phyloP scores from a whole-genome alignment of 2,797 vertebrate genomes.

The Micrastur ruficollis region DNA sequence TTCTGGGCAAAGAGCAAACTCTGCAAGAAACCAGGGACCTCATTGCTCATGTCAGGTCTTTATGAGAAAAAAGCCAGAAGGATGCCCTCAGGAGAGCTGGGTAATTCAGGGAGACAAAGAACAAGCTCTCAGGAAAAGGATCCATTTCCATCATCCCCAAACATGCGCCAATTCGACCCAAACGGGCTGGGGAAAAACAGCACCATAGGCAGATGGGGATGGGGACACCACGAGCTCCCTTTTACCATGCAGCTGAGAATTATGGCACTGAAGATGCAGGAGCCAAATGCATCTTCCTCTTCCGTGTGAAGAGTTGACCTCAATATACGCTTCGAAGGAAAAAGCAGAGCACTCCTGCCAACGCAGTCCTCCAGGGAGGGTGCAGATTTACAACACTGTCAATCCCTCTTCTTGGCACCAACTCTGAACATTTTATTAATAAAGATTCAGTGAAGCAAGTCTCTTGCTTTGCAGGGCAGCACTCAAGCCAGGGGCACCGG shows the following conservation, averaged over 20 bases:
- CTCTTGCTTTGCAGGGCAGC: neutral
- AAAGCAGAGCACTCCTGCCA: neutral
- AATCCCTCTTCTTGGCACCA: neutral
- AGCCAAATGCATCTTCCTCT: neutral
- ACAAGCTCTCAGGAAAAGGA: neutral
- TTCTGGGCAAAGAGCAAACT: neutral
- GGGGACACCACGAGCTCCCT: neutral
- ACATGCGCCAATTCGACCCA: neutral
- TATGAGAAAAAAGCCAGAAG: neutral
- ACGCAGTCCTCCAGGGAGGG: neutral
- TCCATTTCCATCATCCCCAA: neutral
- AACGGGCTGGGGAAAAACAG: too few species aligned
- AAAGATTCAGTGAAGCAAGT: neutral
- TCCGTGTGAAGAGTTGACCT: neutral
- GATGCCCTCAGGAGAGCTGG: neutral
- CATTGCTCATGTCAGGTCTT: neutral
- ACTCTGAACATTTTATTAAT: neutral
- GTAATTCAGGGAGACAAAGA: neutral
- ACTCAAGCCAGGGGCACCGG: neutral
- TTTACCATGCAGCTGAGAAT: neutral
- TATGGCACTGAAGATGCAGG: accelerated
- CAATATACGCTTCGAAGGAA: neutral
- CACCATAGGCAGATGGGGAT: neutral
- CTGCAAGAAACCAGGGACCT: neutral
- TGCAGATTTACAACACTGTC: neutral